Percentiles rank a stretch among this genome's conserved stretches.
Conservation (phyloP, 1,140 invertebrate species). For the Zophobas atratus region DNA sequence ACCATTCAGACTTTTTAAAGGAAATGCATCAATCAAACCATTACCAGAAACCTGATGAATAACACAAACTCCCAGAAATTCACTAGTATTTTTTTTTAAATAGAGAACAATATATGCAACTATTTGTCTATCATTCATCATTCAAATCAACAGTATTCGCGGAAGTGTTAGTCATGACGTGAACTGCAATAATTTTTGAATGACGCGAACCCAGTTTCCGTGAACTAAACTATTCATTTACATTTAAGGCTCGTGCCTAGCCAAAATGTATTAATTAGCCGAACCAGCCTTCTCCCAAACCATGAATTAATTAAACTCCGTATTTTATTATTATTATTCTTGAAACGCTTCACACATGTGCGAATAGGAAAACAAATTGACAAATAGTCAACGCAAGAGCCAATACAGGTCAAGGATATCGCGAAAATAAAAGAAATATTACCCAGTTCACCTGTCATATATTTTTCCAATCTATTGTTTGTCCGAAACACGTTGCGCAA, state of each 20-base stretch:
- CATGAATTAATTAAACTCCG: not conserved
- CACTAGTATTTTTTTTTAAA: too few species aligned
- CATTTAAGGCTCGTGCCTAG: constrained; percentile 1
- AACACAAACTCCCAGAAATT: too few species aligned
- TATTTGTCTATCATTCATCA: too few species aligned
- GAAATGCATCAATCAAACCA: too few species aligned
- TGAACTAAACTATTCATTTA: not conserved
- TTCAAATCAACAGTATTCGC: not conserved
- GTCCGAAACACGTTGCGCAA: constrained; percentile 22
- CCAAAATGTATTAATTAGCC: not conserved
- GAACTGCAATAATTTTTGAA: not conserved
- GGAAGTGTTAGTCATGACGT: not conserved
- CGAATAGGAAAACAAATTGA: not conserved
- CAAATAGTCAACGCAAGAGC: not conserved
- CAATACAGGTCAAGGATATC: constrained; percentile 12
- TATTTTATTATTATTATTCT: not conserved
- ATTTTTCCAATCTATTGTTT: constrained; percentile 31
- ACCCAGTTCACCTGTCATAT: constrained; percentile 18
- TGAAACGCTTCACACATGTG: not conserved
- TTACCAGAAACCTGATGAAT: too few species aligned
- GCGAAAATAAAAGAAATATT: constrained; percentile 11
- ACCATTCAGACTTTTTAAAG: too few species aligned
- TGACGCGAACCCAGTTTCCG: not conserved
- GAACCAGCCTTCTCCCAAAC: not conserved
- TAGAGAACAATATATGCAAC: too few species aligned